Percentiles rank a stretch among this genome's conserved stretches.
These are phyloP conservation scores for Apogon talboti DNA, from an alignment of 2,797 vertebrate species.

Conservation along the genomic window DNA sequence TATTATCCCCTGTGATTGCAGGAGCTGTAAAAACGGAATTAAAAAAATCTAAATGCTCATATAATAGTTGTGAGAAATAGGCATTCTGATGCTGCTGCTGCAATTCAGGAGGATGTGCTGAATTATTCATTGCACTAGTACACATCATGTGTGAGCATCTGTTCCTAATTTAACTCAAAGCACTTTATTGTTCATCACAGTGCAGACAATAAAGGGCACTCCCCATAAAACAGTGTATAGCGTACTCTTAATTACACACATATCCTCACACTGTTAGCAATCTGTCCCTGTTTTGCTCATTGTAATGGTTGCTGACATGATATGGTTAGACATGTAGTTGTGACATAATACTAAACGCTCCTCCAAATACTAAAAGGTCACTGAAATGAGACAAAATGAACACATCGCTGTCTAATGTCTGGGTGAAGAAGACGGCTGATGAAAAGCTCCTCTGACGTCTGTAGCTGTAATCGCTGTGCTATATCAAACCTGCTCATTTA, in stretches of 20 bases:
- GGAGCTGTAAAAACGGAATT: conserved; percentile 42
- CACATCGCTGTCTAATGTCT: not conserved
- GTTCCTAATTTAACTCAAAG: conserved; percentile 61
- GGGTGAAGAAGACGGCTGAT: not conserved
- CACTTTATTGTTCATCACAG: conserved; percentile 63
- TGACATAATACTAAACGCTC: conserved; percentile 14
- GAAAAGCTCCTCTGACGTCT: conserved; percentile 6
- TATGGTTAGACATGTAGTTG: not conserved
- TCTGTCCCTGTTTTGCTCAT: conserved; percentile 11
- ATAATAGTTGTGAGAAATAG: conserved; percentile 34
- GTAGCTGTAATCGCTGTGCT: conserved; percentile 11
- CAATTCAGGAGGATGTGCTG: conserved; percentile 41
- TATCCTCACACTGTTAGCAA: conserved; percentile 34
- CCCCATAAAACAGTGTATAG: conserved; percentile 48
- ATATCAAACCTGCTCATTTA: conserved; percentile 42
- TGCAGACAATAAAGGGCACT: conserved; percentile 54
- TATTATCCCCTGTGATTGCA: conserved; percentile 47
- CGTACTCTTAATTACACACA: conserved; percentile 47
- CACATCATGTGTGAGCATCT: conserved; percentile 65
- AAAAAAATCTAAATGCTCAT: conserved; percentile 49
- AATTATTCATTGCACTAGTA: conserved; percentile 57
- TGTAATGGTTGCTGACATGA: conserved; percentile 36
- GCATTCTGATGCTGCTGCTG: conserved; percentile 26
- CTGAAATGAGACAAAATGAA: not conserved
- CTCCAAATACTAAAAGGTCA: conserved; percentile 18